Evolutionary conservation across 2,888 invertebrate genomes (phyloP).

Genomic region (Pediacus dermestoides): DNA sequence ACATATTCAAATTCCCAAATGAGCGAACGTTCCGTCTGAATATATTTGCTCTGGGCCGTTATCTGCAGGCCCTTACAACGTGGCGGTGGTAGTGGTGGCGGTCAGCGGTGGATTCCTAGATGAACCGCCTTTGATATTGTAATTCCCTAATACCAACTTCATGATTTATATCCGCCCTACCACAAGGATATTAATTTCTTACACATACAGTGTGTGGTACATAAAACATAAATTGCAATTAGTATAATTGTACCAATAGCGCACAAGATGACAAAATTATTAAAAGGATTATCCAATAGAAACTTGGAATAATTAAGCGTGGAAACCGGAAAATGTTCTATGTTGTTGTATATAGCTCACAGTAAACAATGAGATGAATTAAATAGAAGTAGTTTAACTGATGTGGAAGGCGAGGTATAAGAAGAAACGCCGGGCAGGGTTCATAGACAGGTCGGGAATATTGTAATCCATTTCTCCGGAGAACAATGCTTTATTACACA

Average conservation of each 20-base stretch:
- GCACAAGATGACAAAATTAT: no score
- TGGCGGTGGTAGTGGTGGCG: no score
- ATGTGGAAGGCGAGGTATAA: constrained; percentile 34
- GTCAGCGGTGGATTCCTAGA: constrained; percentile 46
- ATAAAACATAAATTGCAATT: constrained; percentile 32
- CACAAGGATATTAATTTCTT: constrained; percentile 32
- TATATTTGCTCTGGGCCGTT: constrained; percentile 43
- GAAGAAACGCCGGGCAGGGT: constrained; percentile 33
- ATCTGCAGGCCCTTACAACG: constrained; percentile 43
- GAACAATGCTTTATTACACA: constrained; percentile 52
- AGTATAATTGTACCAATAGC: constrained; percentile 28
- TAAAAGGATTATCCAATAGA: no score
- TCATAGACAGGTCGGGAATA: constrained; percentile 42
- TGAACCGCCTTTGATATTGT: constrained; percentile 50
- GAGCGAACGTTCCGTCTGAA: constrained; percentile 40
- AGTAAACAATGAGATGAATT: no score
- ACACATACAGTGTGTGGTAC: no score
- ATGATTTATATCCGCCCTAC: constrained; percentile 46
- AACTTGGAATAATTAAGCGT: no score
- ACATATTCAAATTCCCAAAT: constrained; percentile 49
- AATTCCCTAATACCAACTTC: constrained; percentile 47
- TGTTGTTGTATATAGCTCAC: no score
- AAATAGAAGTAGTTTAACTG: no score
- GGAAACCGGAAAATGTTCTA: no score
- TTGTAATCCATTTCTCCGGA: constrained; percentile 46